Base-by-base conservation (phyloP, 2,113 vertebrate species). In the Calidris pugnax region DNA sequence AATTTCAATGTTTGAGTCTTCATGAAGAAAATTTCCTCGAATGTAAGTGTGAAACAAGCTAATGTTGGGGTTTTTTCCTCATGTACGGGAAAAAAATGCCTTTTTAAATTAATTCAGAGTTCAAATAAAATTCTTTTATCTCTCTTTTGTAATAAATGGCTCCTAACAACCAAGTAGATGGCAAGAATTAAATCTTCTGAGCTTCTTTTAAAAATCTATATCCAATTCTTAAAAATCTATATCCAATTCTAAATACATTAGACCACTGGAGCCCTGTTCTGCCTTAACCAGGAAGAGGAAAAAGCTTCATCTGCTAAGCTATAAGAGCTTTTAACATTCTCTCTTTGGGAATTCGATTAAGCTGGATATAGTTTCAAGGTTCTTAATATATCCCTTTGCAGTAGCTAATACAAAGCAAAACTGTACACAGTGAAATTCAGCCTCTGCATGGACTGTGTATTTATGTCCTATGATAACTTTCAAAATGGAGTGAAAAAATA, bases 211-310 rank as follows among this genome's bases (percentile, higher is more conserved):
- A 92, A 95, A 97, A 95, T 95, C 94, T 59, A 90, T 95, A 90
- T 83, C 53, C 48, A 86, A 72, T 83, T 89, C 89, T 87, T 78
- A 60, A 92, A 95, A 97, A 97, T 96, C 92, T 85, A 91, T 96
- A 94, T 92, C 85, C 85, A 86, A 75, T 97, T 96, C 76, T 59
- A 93, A 93, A 87, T 12, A 85, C 24, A 81, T 96, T 93, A 96
- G 86, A 77, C 32, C 41, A 28, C 35, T 16, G 24, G 16, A 95
- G 50, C 51, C 72, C 90, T 83, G 79, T 50, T 66, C 69, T 89
- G 57, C n/a, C 37, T 95, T 74, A 84, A 77, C 71, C 60, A 75
- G 71, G 82, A 62, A 33, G 75, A 82, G 68, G 55, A 48, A 62
- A 77, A 83, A 90, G 23, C 33, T 45, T 78, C 51, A 78, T 87